Conservation (phyloP, 2,888 invertebrate species). For the Drosophila sordidula region DNA sequence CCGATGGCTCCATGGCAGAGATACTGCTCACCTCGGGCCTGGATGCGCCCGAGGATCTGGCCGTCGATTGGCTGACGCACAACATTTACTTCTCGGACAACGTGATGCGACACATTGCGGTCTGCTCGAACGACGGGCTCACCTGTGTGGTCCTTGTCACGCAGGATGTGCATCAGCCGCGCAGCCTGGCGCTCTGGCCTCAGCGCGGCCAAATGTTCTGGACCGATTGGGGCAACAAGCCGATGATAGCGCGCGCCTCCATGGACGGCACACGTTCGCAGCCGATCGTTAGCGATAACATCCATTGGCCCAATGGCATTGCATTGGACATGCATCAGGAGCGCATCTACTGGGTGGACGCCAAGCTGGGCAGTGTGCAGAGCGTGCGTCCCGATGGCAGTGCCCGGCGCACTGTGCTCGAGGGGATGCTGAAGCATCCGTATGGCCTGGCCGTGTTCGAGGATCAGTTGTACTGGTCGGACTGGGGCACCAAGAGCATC, state of each 20-base stretch:
- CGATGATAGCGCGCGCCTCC: conserved; percentile 91
- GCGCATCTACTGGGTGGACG: conserved; percentile 96
- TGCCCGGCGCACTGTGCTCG: conserved; percentile 87
- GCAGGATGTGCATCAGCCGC: conserved; percentile 88
- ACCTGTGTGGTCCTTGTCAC: conserved; percentile 89
- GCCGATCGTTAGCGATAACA: conserved; percentile 88
- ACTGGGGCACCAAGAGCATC: conserved; percentile 92
- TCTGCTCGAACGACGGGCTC: conserved; percentile 89
- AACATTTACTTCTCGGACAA: conserved; percentile 94
- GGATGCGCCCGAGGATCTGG: conserved; percentile 90
- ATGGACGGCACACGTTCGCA: conserved; percentile 92
- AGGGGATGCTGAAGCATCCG: conserved; percentile 91
- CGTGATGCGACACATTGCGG: conserved; percentile 89
- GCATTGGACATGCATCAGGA: conserved; percentile 92
- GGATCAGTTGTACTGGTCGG: conserved; percentile 95
- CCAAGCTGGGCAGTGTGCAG: conserved; percentile 89
- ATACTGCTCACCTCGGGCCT: conserved; percentile 89
- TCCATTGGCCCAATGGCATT: conserved; percentile 94
- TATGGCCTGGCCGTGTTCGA: conserved; percentile 95
- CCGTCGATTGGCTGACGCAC: conserved; percentile 90
- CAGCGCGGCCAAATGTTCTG: conserved; percentile 93
- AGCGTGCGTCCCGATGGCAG: conserved; percentile 88
- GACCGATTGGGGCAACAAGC: conserved; percentile 93
- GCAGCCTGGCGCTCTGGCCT: conserved; percentile 90
- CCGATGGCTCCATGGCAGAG: conserved; percentile 88